Evolutionary conservation across 2,113 vertebrate genomes (phyloP), one percentile per base, ranked within the genome.

Genomic region (Pyrgilauda ruficollis): DNA sequence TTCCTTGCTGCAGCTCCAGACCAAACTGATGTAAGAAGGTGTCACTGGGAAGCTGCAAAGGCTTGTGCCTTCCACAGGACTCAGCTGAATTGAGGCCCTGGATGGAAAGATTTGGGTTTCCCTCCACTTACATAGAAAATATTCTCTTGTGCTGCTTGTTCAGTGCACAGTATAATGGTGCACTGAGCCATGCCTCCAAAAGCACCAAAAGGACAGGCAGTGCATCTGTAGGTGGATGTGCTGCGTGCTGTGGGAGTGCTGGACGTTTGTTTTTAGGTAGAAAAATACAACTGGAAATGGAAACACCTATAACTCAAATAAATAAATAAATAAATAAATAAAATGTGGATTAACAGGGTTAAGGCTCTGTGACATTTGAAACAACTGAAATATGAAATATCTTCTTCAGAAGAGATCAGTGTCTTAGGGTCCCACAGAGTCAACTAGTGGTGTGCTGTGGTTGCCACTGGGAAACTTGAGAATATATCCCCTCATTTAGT

Each of bases 361-460:
- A 41, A 39, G 22, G 6, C 13, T 73, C 50, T 58, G 16, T 53
- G 78, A 31, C 10, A 35, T 67, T 30, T 55, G 64, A 46, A 83
- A 84, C 80, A 82, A 44, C 14, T 68, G 30, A 89, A 89, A 64
- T 67, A n/a, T 68, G 30, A 89, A 89, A 64, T 64, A n/a, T 3
- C 5, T 15, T 75, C 56, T 89, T 86, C 52, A 89, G 56, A 55
- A 92, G 46, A 86, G 16, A 39, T 52, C 4, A 1, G 3, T 49
- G n/a, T 86, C 63, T 76, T 55, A 35, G 46, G n/a, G 23, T 87
- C 22, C 16, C 55, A 41, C 27, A 52, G 35, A 79, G 13, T 43
- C 52, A 84, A 2, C 15, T 26, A 64, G 11, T 28, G 10, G 9
- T 47, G 20, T 30, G 15, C 1, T 18, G 24, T 10, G 31, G 10